A percentile compares a stretch with the other conserved stretches of the same genome.
These are phyloP conservation scores for Periphyllus acericola DNA, from an alignment of 2,888 invertebrate genomes.

Conservation along the genomic window DNA sequence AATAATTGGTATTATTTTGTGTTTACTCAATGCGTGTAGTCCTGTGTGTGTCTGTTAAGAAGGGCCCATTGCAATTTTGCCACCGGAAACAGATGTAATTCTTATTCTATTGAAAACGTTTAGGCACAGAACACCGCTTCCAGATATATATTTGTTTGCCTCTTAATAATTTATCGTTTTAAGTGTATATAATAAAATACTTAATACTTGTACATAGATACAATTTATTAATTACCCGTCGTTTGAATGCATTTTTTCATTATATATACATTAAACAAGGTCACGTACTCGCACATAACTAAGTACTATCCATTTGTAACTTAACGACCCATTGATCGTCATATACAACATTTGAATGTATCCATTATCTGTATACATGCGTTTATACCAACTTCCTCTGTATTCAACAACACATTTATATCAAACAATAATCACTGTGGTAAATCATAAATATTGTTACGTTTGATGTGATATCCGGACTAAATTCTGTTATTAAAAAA, in stretches of 20 bases:
- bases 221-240: neutral
- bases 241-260: neutral
- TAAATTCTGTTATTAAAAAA: slow-evolving; percentile 3
- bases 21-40: neutral
- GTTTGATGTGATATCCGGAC: neutral
- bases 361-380: neutral
- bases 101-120: slow-evolving; percentile 13
- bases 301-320: neutral
- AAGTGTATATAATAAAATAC: neutral
- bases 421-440: neutral
- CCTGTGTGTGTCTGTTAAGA: neutral
- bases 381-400: neutral
- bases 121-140: neutral
- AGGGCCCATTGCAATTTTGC: slow-evolving; percentile 9
- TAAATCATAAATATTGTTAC: neutral
- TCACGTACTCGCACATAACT: neutral
- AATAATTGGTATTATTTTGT: slow-evolving; percentile 29
- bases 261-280: neutral
- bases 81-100: slow-evolving; percentile 47
- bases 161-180: neutral
- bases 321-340: neutral
- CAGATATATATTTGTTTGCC: slow-evolving; percentile 20
- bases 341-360: neutral
- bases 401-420: neutral
- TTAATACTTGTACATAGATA: neutral